Evolutionary conservation across 2,888 invertebrate species (phyloP), one percentile per base, ranked within the genome.

Genomic region (Colletes collaris): DNA sequence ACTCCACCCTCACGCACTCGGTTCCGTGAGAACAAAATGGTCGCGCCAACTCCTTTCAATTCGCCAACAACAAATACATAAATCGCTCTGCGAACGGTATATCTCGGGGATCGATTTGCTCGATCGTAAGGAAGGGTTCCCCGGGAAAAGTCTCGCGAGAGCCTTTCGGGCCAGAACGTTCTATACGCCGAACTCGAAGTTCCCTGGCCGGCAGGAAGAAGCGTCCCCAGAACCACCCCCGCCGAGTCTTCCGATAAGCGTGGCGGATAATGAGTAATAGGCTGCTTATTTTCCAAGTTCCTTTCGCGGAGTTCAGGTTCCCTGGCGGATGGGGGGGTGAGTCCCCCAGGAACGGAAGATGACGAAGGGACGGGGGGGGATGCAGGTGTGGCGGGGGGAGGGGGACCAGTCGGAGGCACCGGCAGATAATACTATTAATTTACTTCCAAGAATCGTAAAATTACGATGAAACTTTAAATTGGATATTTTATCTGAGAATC

Each of bases 391-490:
- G 6, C 7, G 8, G 8, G 13, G 6, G 11, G 10, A 2, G 2
- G 35, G 58, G 35, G 49, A 35, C 27, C 27, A 55, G 52, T 56
- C 49, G 71, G 53, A 64, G 63, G 72, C 52, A 40, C 78, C 59
- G 80, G 82, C 84, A 90, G 91, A 92, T 91, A 91, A 91, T 91
- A 88, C 91, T 90, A 91, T 91, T 92, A 91, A 91, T 92, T 91
- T 91, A 91, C 91, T 91, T 91, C 84, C 89, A 90, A 89, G 91
- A 91, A 92, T 91, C 90, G 91, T 91, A 91, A 91, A 92, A 92
- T 91, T 91, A 91, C 91, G 91, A 91, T 90, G 90, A 90, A 90
- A 90, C 90, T 90, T 90, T 90, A 90, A 90, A 90, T 90, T 90
- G 90, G 90, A 90, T 90, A 90, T 90, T 90, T 90, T 90, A 90